Conservation (phyloP, 1,140 invertebrate species). For the Leptonema lineaticorne region DNA sequence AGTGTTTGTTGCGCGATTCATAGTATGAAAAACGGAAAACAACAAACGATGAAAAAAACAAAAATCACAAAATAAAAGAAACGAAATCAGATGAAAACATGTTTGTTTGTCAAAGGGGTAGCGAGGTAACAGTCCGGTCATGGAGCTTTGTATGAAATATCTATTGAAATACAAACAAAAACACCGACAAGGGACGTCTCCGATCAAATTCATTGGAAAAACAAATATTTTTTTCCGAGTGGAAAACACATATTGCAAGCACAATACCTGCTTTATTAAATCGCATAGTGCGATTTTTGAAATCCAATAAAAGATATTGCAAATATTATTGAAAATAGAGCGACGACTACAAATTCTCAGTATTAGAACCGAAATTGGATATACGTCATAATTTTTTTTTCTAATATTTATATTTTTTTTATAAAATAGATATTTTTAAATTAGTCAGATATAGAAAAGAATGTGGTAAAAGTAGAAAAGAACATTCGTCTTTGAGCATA, state of each 20-base stretch:
- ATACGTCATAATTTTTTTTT: too few relatives aligned
- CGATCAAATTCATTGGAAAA: slow-evolving; percentile 38
- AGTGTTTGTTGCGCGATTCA: slow-evolving; percentile 24
- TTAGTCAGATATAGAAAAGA: neutral
- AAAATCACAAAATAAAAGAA: slow-evolving; percentile 9
- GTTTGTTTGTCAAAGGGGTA: slow-evolving; percentile 37
- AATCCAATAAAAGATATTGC: too few relatives aligned
- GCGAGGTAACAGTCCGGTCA: slow-evolving; percentile 32
- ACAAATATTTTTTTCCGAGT: slow-evolving; percentile 29
- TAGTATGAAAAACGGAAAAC: too few relatives aligned
- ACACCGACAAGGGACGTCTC: slow-evolving; percentile 35
- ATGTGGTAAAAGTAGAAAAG: too few relatives aligned
- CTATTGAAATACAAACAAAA: slow-evolving; percentile 36
- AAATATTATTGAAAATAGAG: too few relatives aligned
- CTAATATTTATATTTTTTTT: neutral
- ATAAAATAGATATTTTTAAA: neutral
- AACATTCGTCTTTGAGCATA: neutral
- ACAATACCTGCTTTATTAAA: too few relatives aligned
- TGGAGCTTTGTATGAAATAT: slow-evolving; percentile 34
- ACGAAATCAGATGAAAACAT: slow-evolving; percentile 36
- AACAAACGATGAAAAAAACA: too few relatives aligned
- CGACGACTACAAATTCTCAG: too few relatives aligned
- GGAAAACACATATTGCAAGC: too few relatives aligned
- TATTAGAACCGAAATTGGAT: too few relatives aligned
- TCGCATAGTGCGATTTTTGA: too few relatives aligned